phyloP scores from a whole-genome alignment of 2,797 vertebrate genomes.

The Halcyon badia region DNA sequence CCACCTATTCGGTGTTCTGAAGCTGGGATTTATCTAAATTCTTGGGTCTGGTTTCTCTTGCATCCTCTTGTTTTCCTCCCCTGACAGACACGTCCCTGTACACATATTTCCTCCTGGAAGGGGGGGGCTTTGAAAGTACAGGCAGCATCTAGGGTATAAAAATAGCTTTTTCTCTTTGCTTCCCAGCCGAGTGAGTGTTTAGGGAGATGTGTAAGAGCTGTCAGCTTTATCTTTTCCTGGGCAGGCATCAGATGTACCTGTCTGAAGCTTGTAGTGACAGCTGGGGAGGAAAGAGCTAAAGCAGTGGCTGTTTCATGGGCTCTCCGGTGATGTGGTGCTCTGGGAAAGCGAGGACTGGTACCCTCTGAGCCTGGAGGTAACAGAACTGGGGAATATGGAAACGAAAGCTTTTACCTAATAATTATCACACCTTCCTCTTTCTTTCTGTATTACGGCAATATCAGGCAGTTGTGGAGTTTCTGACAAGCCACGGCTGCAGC shows the following conservation, averaged over 20 bases:
- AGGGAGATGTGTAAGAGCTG: neutral
- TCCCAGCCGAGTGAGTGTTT: neutral
- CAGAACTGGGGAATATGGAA: neutral
- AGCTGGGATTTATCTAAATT: neutral
- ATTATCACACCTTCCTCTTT: neutral
- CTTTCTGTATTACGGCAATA: accelerated
- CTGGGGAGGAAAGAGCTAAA: neutral
- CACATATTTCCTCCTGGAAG: neutral
- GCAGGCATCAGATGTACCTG: neutral
- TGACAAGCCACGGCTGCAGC: neutral
- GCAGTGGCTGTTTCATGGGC: neutral
- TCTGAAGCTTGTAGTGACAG: neutral
- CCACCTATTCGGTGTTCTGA: neutral
- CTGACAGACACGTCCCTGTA: accelerated
- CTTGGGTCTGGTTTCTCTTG: neutral
- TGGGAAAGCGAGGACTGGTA: accelerated
- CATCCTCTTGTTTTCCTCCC: neutral
- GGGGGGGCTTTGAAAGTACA: neutral
- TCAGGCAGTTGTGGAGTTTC: neutral
- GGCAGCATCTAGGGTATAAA: neutral
- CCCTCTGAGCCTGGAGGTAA: neutral
- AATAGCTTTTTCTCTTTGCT: neutral
- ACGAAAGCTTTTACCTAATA: neutral
- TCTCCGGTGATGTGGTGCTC: neutral
- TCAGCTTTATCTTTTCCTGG: neutral